phyloP scores from a whole-genome alignment of 2,797 vertebrate species.

The Gymnoscopelus braueri region DNA sequence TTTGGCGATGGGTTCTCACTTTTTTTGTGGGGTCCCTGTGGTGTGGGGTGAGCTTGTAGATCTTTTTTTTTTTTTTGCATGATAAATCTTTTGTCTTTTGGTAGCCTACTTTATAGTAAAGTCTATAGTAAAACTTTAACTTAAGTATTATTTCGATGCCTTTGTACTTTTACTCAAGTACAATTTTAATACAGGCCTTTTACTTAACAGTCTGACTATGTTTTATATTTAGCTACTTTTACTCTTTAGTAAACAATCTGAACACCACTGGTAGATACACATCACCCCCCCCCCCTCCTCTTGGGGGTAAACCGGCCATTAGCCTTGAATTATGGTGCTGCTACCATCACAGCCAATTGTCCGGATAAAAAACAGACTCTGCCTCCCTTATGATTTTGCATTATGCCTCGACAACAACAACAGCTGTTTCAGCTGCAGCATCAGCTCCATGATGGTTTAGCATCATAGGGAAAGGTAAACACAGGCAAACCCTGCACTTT shows the following conservation, averaged over 20 bases:
- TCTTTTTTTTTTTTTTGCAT: too few species aligned
- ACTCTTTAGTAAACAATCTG: too few species aligned
- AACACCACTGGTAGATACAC: slow-evolving; percentile 17
- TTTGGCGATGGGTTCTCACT: too few species aligned
- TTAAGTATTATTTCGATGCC: too few species aligned
- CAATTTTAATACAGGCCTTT: too few species aligned
- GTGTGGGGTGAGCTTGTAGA: too few species aligned
- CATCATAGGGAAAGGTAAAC: slow-evolving; percentile 30
- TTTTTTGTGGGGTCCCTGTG: too few species aligned
- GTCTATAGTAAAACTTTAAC: background rate
- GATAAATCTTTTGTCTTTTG: too few species aligned
- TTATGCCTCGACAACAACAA: slow-evolving; percentile 44
- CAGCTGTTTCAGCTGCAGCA: too few species aligned
- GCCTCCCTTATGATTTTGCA: slow-evolving; percentile 62
- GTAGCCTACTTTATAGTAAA: background rate
- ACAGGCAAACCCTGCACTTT: slow-evolving; percentile 53
- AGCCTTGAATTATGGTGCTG: slow-evolving; percentile 74
- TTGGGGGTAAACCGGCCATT: slow-evolving; percentile 63
- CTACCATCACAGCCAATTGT: slow-evolving; percentile 80
- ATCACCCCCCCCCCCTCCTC: slow-evolving; percentile 16
- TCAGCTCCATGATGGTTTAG: slow-evolving; percentile 41
- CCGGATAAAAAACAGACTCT: slow-evolving; percentile 75
- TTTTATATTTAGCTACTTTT: too few species aligned
- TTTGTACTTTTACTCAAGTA: too few species aligned
- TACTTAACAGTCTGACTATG: too few species aligned